Evolutionary conservation across 2,113 vertebrate genomes (phyloP).

Genomic region (Monopterus albus): DNA sequence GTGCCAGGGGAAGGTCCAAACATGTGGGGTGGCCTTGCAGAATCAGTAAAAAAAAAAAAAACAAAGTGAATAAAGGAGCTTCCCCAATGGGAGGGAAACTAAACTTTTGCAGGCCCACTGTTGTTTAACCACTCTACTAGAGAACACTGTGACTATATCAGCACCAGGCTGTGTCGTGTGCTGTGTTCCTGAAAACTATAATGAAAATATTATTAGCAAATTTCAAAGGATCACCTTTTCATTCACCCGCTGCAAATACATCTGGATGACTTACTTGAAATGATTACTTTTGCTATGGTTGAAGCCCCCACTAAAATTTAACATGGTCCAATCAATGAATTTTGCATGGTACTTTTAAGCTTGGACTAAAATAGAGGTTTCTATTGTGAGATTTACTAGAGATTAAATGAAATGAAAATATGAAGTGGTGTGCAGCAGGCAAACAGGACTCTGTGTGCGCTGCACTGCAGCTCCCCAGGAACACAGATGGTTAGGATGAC

Average conservation of each 20-base stretch:
- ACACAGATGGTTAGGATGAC: constrained; percentile 58
- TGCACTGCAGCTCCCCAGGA: constrained; percentile 27
- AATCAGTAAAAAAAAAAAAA: constrained; percentile 35
- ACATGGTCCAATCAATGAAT: constrained; percentile 32
- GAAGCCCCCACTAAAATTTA: constrained; percentile 14
- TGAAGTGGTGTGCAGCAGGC: constrained; percentile 25
- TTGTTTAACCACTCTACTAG: constrained; percentile 25
- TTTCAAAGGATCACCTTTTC: constrained; percentile 29
- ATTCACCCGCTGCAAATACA: constrained; percentile 12
- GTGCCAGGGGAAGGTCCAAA: constrained; percentile 53
- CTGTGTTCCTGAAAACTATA: constrained; percentile 5
- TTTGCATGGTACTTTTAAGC: constrained; percentile 36
- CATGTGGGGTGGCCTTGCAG: constrained; percentile 55
- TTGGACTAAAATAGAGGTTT: constrained; percentile 21
- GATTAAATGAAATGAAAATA: constrained; percentile 50
- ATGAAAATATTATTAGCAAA: background rate
- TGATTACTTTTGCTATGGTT: constrained; percentile 13
- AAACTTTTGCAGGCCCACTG: constrained; percentile 20
- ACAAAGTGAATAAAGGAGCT: constrained; percentile 25
- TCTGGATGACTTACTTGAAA: constrained; percentile 21
- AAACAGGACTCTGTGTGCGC: constrained; percentile 29
- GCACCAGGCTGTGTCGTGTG: constrained; percentile 1
- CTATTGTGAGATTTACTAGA: constrained; percentile 18
- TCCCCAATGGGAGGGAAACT: constrained; percentile 21
- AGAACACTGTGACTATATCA: background rate